These are phyloP conservation scores for Coenonympha glycerion DNA, from an alignment of 2,888 invertebrate species.

Conservation along the genomic window DNA sequence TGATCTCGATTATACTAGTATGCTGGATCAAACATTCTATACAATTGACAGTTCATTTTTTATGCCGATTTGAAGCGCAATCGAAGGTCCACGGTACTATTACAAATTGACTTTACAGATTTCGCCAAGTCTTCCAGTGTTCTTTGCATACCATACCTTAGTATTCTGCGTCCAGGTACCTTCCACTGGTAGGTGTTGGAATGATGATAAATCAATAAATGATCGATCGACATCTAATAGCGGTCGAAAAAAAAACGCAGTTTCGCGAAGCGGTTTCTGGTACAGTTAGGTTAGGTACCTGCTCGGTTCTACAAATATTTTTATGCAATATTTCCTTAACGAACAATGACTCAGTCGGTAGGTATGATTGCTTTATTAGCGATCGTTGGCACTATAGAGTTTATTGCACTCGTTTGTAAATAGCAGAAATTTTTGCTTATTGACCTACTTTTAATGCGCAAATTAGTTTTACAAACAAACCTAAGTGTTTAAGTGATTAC, in stretches of 20 bases:
- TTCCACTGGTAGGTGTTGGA: too few relatives aligned
- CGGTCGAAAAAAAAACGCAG: background rate
- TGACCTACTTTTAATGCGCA: slow-evolving; percentile 30
- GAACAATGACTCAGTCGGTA: slow-evolving; percentile 54
- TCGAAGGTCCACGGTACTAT: too few relatives aligned
- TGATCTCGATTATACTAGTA: too few relatives aligned
- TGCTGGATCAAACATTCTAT: too few relatives aligned
- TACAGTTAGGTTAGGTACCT: slow-evolving; percentile 37
- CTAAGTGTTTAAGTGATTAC: background rate
- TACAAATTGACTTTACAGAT: too few relatives aligned
- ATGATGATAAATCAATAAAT: too few relatives aligned
- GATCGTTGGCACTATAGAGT: slow-evolving; percentile 58
- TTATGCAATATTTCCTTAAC: slow-evolving; percentile 39
- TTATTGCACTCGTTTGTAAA: slow-evolving; percentile 48
- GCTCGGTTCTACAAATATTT: slow-evolving; percentile 33
- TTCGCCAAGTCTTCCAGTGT: too few relatives aligned
- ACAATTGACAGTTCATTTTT: too few relatives aligned
- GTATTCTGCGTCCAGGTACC: too few relatives aligned
- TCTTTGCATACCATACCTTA: too few relatives aligned
- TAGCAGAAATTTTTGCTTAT: slow-evolving; percentile 32
- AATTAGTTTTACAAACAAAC: slow-evolving; percentile 12
- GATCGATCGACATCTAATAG: background rate
- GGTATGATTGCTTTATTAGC: slow-evolving; percentile 36
- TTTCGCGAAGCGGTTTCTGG: slow-evolving; percentile 32
- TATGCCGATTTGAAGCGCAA: too few relatives aligned